phyloP scores from a whole-genome alignment of 1,140 invertebrate species.

The Carcinoscorpius rotundicauda region DNA sequence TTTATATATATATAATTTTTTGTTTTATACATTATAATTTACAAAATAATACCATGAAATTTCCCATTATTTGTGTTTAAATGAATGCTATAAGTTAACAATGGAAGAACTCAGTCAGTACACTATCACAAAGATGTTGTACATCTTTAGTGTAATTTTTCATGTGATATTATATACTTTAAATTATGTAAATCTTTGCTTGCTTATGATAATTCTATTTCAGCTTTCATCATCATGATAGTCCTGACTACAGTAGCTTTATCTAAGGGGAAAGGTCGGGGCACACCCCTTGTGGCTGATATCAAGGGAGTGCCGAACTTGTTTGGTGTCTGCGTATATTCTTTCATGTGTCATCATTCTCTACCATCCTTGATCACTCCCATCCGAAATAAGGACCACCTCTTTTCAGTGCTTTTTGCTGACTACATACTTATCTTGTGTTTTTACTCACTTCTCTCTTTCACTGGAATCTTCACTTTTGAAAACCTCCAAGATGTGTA shows the following conservation, averaged over 20 bases:
- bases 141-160: too few relatives aligned
- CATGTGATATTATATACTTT: too few relatives aligned
- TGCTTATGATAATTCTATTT: conserved; percentile 5
- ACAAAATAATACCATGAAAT: too few relatives aligned
- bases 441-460: conserved; percentile 79
- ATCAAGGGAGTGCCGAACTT: conserved; percentile 57
- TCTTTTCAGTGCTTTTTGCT: conserved; percentile 45
- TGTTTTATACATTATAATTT: too few relatives aligned
- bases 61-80: too few relatives aligned
- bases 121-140: too few relatives aligned
- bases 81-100: too few relatives aligned
- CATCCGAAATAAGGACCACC: conserved; percentile 58
- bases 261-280: conserved; percentile 46
- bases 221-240: conserved; percentile 81
- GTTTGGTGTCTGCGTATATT: conserved; percentile 96
- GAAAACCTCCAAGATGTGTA: conserved; percentile 77
- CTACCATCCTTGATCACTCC: conserved; percentile 84
- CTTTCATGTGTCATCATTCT: conserved; percentile 99
- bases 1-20: too few relatives aligned
- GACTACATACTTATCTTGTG: conserved; percentile 66
- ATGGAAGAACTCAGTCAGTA: too few relatives aligned
- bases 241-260: conserved; percentile 58
- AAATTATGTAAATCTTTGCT: too few relatives aligned
- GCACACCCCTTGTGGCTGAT: conserved; percentile 51
- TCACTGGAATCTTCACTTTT: conserved; percentile 82